Evolutionary conservation across 2,888 invertebrate species (phyloP).

Genomic region (Danaus chrysippus): DNA sequence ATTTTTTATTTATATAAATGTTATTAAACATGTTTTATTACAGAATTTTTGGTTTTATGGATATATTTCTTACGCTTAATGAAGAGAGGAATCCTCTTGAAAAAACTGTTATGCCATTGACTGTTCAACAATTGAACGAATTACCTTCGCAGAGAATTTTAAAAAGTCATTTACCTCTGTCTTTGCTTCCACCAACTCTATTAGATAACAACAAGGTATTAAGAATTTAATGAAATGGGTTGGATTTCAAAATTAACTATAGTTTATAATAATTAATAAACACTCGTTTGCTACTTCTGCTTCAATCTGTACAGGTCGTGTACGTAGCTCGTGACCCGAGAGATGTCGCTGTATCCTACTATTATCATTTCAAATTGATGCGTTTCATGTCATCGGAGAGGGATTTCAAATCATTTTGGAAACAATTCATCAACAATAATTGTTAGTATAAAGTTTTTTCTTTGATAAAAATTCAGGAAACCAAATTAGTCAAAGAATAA

Average conservation of each 20-base stretch:
- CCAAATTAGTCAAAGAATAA: slow-evolving; percentile 77
- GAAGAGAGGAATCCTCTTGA: background rate
- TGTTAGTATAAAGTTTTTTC: slow-evolving; percentile 63
- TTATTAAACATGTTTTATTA: background rate
- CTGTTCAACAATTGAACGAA: slow-evolving; percentile 18
- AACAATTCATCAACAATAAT: slow-evolving; percentile 78
- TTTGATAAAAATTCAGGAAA: slow-evolving; percentile 82
- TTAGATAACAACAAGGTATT: slow-evolving; percentile 63
- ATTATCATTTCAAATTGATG: slow-evolving; percentile 41
- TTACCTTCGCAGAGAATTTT: slow-evolving; percentile 42
- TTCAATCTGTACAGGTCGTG: slow-evolving; percentile 51
- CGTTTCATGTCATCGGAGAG: slow-evolving; percentile 77
- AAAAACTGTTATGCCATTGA: slow-evolving; percentile 7
- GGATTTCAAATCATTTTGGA: slow-evolving; percentile 81
- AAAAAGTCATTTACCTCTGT: slow-evolving; percentile 83
- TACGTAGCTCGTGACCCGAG: slow-evolving; percentile 89
- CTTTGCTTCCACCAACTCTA: slow-evolving; percentile 80
- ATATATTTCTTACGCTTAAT: background rate
- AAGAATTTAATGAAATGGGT: background rate
- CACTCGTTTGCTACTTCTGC: background rate
- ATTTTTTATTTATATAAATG: background rate
- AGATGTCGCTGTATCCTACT: slow-evolving; percentile 88
- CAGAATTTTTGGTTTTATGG: background rate
- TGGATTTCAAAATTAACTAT: background rate
- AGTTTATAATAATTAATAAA: background rate